Evolutionary conservation across 2,113 vertebrate species (phyloP), one percentile per base, ranked within the genome.

Genomic region (Macrotus californicus): DNA sequence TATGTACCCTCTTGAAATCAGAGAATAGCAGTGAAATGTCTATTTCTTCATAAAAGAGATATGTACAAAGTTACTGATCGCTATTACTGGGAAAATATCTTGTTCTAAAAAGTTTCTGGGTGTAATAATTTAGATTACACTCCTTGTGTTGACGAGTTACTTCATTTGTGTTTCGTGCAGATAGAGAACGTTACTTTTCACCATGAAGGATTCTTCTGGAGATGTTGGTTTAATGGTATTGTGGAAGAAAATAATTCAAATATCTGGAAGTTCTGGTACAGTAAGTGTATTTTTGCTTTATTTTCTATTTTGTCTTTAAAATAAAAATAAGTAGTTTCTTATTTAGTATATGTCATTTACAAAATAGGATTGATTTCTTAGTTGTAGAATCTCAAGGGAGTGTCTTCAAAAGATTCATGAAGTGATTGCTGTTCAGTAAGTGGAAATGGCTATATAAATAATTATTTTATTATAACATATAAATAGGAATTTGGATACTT

Each of bases 141-240:
- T 89, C 50, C 39, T 85, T 39, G n/a, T 66, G 18, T 34, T 93
- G 46, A 96, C 5, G 82, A 9, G n/a, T 39, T 31, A 15, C 43
- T 81, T 86, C 36, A 8, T 94, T 88, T 97, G 66, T 97, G 13
- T 95, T 91, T 64, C 90, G 26, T n/a, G 0, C 56, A 98, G 98
- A 95, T 86, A 95, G 98, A 98, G 36, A 98, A 98, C 7, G 94
- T 98, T 59, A 98, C 96, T 92, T 98, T 99, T 84, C 98, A 99
- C 96, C 99, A 99, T 61, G 99, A 99, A 97, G 99, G 99, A 18
- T 99, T 99, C 95, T 99, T 99, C 98, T 99, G 99, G 99, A 99
- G 98, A 86, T 99, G 99, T 95, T 99, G 98, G 92, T 99, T 99
- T 97, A 96, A 72, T 91, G 98, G 98, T 14, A 89, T 96, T 50